Percentiles rank a stretch among this genome's conserved stretches.
These are phyloP conservation scores for Strix uralensis DNA, from an alignment of 2,113 vertebrate species.

Conservation along the genomic window DNA sequence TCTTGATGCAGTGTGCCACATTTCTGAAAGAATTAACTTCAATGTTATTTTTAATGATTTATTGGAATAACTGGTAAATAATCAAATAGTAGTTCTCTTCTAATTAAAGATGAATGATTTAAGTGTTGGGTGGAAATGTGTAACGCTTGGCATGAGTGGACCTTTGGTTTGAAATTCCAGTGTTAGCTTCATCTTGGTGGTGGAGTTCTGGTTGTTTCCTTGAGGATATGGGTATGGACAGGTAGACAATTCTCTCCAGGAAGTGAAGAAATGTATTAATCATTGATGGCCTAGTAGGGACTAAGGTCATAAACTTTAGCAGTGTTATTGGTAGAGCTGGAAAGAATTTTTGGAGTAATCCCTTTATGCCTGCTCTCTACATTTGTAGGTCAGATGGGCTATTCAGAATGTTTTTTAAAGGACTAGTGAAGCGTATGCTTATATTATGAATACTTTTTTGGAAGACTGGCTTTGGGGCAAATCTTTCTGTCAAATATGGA, in stretches of 20 bases:
- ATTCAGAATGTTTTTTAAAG: neutral
- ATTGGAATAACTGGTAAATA: neutral
- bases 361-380: rapidly evolving
- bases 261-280: neutral
- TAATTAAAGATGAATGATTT: neutral
- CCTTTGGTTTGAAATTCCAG: neutral
- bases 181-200: rapidly evolving
- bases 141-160: neutral
- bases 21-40: neutral
- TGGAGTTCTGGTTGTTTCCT: neutral
- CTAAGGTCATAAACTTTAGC: neutral
- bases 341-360: neutral
- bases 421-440: neutral
- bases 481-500: neutral
- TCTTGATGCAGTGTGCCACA: neutral
- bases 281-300: neutral
- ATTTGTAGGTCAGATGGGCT: neutral
- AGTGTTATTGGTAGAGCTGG: neutral
- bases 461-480: neutral
- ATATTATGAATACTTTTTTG: neutral
- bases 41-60: neutral
- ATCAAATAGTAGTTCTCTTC: neutral
- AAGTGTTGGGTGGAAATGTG: neutral
- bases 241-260: neutral
- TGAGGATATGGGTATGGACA: neutral